Percentiles rank a stretch among this genome's conserved stretches.
phyloP scores from a whole-genome alignment of 2,797 vertebrate genomes.

The Geotrypetes seraphini region DNA sequence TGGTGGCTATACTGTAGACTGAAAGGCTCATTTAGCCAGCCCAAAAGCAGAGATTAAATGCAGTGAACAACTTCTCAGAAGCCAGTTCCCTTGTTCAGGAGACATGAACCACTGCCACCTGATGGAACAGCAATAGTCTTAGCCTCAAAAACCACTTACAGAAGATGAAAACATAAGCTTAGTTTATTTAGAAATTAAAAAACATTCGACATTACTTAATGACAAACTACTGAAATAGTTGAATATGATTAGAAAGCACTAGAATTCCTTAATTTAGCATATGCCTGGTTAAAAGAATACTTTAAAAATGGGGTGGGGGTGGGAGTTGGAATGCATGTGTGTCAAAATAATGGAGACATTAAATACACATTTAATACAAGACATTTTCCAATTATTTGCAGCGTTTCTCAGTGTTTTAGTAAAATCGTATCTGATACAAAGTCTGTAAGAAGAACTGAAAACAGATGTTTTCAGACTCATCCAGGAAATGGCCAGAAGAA shows the following conservation, averaged over 20 bases:
- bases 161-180: too few relatives aligned
- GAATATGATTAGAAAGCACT: conserved; percentile 2
- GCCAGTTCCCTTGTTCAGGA: too few relatives aligned
- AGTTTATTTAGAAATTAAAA: background rate
- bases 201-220: background rate
- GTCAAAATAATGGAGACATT: too few relatives aligned
- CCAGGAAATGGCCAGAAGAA: too few relatives aligned
- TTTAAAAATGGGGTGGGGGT: background rate
- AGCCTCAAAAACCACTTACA: too few relatives aligned
- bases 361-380: background rate
- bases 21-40: too few relatives aligned
- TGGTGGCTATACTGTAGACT: too few relatives aligned
- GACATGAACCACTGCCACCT: too few relatives aligned
- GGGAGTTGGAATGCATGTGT: background rate
- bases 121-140: too few relatives aligned
- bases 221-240: background rate
- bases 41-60: too few relatives aligned
- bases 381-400: background rate
- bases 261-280: conserved; percentile 5
- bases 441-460: background rate
- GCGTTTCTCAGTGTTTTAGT: too few relatives aligned
- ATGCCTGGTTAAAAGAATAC: background rate
- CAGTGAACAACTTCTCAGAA: too few relatives aligned
- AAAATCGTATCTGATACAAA: background rate
- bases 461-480: background rate